These are phyloP conservation scores for Melanotaenia boesemani DNA, from an alignment of 2,797 vertebrate genomes.

Conservation along the genomic window DNA sequence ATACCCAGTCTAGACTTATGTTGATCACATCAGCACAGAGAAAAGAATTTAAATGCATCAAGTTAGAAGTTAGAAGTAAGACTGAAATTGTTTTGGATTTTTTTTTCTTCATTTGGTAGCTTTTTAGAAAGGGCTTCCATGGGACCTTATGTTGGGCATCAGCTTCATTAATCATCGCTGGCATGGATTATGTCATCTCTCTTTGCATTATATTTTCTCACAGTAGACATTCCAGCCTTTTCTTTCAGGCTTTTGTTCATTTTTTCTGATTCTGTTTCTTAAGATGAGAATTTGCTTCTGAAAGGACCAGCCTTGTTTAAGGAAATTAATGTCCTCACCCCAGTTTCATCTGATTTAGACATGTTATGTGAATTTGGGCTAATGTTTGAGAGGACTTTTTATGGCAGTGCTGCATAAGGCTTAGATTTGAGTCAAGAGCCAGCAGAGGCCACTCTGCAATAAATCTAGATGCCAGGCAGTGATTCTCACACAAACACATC, in stretches of 20 bases:
- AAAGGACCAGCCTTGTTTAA: slow-evolving; percentile 43
- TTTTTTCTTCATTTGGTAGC: slow-evolving; percentile 20
- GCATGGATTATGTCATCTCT: slow-evolving; percentile 39
- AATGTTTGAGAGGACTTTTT: slow-evolving; percentile 28
- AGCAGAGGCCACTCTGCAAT: slow-evolving; percentile 1
- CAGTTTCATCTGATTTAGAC: slow-evolving; percentile 31
- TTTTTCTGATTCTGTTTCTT: slow-evolving; percentile 23
- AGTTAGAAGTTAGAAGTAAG: slow-evolving; percentile 39
- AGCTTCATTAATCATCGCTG: slow-evolving; percentile 66
- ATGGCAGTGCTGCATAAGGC: slow-evolving; percentile 17
- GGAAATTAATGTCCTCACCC: slow-evolving; percentile 31
- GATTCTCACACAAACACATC: slow-evolving; percentile 17
- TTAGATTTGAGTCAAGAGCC: slow-evolving; percentile 3
- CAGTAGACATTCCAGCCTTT: slow-evolving; percentile 25
- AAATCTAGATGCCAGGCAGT: slow-evolving; percentile 19
- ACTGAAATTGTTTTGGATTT: slow-evolving; percentile 58
- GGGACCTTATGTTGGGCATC: slow-evolving; percentile 55
- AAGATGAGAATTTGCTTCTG: slow-evolving; percentile 42
- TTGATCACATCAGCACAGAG: slow-evolving; percentile 68
- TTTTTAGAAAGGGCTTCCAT: slow-evolving; percentile 62
- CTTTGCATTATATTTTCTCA: slow-evolving; percentile 62
- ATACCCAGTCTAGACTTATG: slow-evolving; percentile 66
- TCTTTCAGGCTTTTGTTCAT: slow-evolving; percentile 50
- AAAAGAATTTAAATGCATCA: slow-evolving; percentile 73
- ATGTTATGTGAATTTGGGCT: slow-evolving; percentile 22